These are phyloP conservation scores for Pachypanchax playfairii DNA, from an alignment of 2,113 vertebrate species.

Conservation along the genomic window DNA sequence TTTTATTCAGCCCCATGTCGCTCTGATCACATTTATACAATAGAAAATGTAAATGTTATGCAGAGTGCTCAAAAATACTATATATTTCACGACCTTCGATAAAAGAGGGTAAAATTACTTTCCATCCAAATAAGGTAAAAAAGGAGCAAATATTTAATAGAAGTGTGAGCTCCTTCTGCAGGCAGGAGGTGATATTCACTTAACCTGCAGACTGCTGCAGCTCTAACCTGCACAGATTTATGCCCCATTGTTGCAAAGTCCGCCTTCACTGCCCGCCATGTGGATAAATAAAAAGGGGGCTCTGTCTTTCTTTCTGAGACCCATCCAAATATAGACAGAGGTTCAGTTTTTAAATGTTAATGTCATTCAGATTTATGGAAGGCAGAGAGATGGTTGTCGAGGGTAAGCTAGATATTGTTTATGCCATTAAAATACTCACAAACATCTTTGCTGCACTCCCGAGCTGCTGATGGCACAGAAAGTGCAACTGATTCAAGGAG, in stretches of 20 bases:
- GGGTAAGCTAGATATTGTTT: conserved; percentile 57
- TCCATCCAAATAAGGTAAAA: conserved; percentile 72
- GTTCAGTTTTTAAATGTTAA: conserved; percentile 67
- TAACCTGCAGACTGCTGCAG: conserved; percentile 55
- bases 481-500: conserved; percentile 13
- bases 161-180: conserved; percentile 43
- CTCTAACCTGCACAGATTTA: conserved; percentile 64
- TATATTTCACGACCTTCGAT: conserved; percentile 80
- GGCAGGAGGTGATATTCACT: conserved; percentile 71
- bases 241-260: conserved; percentile 32
- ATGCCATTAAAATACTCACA: conserved; percentile 64
- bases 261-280: conserved; percentile 11
- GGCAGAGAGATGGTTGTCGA: conserved; percentile 52
- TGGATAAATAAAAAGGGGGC: conserved; percentile 60
- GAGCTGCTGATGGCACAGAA: conserved; percentile 22
- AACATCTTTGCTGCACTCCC: conserved; percentile 32
- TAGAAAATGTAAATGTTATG: conserved; percentile 81
- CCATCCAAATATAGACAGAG: conserved; percentile 34
- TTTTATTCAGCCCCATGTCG: conserved; percentile 74
- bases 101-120: conserved; percentile 76
- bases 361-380: conserved; percentile 76
- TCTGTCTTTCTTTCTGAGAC: conserved; percentile 45
- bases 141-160: conserved; percentile 70
- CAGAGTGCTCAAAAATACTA: conserved; percentile 64
- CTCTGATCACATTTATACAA: conserved; percentile 76